These are phyloP conservation scores for Danio albolineatus DNA, from an alignment of 2,797 vertebrate genomes.

Conservation along the genomic window DNA sequence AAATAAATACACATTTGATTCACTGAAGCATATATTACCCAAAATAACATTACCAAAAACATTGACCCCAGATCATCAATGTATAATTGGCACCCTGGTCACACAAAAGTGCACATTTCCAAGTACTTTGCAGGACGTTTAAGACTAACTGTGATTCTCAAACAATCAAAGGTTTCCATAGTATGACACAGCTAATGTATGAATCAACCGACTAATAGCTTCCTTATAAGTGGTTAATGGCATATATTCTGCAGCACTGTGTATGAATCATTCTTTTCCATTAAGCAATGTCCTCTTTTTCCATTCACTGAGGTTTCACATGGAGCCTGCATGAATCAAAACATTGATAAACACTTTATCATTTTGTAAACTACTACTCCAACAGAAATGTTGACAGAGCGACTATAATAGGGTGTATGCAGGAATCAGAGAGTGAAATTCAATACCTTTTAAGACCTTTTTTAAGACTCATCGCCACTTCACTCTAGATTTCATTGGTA, in stretches of 20 bases:
- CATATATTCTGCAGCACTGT: not conserved
- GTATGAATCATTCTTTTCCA: not conserved
- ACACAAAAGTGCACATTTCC: no score
- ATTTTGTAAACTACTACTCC: slow-evolving; percentile 7
- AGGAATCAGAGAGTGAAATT: no score
- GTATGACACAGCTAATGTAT: not conserved
- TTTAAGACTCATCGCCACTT: no score
- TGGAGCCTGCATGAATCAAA: not conserved
- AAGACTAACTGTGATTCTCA: not conserved
- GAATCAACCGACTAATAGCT: not conserved
- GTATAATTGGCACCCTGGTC: no score
- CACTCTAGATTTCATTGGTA: no score
- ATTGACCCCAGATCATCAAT: no score
- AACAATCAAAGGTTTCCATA: not conserved
- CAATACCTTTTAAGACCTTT: no score
- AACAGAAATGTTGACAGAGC: not conserved
- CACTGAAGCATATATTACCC: no score
- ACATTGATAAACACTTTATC: not conserved
- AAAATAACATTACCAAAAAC: no score
- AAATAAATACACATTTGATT: no score
- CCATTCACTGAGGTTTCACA: not conserved
- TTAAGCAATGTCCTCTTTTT: not conserved
- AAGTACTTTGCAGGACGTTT: no score
- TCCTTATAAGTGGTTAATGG: not conserved
- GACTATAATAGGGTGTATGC: no score